Conservation (phyloP, 64 coral and sea anemone genomes). For the Montipora efflorescens region DNA sequence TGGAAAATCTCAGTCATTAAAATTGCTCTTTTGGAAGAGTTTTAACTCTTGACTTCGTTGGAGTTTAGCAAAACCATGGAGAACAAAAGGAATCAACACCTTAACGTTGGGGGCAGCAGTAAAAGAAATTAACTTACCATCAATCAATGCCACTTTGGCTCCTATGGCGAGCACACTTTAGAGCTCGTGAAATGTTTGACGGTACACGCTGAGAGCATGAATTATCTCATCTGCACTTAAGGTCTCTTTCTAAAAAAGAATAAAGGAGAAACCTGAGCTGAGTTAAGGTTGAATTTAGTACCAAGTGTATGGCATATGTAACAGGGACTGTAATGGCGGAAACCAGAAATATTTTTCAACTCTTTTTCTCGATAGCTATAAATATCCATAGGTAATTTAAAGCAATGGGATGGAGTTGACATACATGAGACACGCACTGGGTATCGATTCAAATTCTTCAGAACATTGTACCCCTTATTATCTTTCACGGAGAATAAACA, state of each 20-base stretch:
- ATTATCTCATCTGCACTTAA: background rate
- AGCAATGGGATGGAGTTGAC: conserved; percentile 7
- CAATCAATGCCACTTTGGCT: conserved; percentile 22
- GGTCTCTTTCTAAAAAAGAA: background rate
- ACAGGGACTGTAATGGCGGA: background rate
- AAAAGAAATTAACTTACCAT: conserved; percentile 43
- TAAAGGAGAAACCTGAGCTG: background rate
- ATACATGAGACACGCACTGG: conserved; percentile 11
- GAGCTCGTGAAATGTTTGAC: too few relatives aligned
- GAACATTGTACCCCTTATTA: background rate
- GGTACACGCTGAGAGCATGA: background rate
- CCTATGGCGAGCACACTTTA: background rate
- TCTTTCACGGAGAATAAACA: background rate
- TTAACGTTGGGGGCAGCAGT: background rate
- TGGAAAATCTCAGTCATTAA: too few relatives aligned
- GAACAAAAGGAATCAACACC: background rate
- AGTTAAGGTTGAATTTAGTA: background rate
- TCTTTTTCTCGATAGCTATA: background rate
- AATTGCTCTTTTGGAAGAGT: too few relatives aligned
- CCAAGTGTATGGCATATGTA: background rate
- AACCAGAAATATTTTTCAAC: background rate
- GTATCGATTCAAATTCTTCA: background rate
- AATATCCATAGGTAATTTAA: conserved; percentile 3
- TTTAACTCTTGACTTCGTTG: too few relatives aligned
- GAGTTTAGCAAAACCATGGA: too few relatives aligned